These are phyloP conservation scores for Callitettix versicolor DNA, from an alignment of 1,140 invertebrate species.

Conservation along the genomic window DNA sequence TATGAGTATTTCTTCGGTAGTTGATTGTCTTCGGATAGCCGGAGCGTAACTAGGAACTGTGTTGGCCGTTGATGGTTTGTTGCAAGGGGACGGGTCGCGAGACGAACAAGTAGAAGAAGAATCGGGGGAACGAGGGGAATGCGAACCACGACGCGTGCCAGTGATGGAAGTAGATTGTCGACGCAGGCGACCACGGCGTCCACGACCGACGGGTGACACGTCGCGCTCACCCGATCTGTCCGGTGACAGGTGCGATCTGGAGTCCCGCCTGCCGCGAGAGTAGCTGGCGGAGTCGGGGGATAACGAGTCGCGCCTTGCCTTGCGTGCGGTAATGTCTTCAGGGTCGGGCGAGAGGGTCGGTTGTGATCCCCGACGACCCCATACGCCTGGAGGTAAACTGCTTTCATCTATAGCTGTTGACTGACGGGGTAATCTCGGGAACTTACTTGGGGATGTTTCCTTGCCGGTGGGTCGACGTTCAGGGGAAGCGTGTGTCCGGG, in stretches of 20 bases:
- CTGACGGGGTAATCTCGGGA: constrained; percentile 67
- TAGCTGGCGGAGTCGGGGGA: constrained; percentile 70
- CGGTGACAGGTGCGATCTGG: constrained; percentile 64
- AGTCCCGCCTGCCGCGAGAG: constrained; percentile 46
- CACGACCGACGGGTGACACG: constrained; percentile 39
- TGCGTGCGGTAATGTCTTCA: constrained; percentile 43
- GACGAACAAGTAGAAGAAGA: constrained; percentile 61
- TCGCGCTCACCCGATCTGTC: constrained; percentile 40
- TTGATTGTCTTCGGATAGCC: constrained; percentile 72
- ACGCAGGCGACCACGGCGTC: constrained; percentile 54
- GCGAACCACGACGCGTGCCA: constrained; percentile 32
- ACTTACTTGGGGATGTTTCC: constrained; percentile 41
- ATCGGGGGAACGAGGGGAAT: constrained; percentile 50
- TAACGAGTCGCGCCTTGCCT: constrained; percentile 68
- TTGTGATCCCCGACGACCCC: constrained; percentile 54
- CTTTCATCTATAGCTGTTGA: constrained; percentile 81
- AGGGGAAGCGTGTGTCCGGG: constrained; percentile 45
- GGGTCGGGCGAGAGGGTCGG: constrained; percentile 69
- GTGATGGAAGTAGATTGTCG: constrained; percentile 26
- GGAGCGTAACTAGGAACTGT: constrained; percentile 45
- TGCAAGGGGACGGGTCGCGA: constrained; percentile 36
- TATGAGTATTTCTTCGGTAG: constrained; percentile 83
- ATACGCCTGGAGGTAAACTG: constrained; percentile 50
- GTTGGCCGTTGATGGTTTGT: constrained; percentile 22
- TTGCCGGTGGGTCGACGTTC: constrained; percentile 29